Evolutionary conservation across 2,797 vertebrate genomes (phyloP).

Genomic region (Chaetodon trifasciatus): DNA sequence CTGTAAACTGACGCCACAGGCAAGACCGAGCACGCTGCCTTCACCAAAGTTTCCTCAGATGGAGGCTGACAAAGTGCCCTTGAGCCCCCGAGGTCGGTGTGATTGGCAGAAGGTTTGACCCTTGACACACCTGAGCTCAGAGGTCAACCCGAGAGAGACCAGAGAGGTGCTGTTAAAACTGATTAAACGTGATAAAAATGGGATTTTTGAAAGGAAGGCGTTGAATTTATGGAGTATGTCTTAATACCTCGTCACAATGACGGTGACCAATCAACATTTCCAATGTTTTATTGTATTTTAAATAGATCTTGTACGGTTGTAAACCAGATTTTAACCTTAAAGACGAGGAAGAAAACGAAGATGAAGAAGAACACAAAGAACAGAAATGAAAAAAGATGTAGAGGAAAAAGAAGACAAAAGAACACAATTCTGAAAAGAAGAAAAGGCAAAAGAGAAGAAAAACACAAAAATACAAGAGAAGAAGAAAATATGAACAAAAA

Average conservation of each 20-base stretch:
- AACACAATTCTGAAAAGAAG: no score
- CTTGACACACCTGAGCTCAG: conserved; percentile 8
- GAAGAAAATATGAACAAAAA: no score
- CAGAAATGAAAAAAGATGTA: background rate
- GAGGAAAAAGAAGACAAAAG: background rate
- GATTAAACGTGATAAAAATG: no score
- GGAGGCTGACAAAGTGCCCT: conserved; percentile 11
- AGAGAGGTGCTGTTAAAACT: background rate
- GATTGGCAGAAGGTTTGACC: background rate
- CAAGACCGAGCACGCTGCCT: conserved; percentile 61
- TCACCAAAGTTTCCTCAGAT: background rate
- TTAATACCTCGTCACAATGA: background rate
- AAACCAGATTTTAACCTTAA: background rate
- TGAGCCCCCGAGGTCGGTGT: conserved; percentile 17
- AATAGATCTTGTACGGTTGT: no score
- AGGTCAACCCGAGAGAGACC: background rate
- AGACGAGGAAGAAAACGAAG: background rate
- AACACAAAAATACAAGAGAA: no score
- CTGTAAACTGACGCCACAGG: conserved; percentile 63
- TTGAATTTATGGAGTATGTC: background rate
- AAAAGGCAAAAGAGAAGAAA: no score
- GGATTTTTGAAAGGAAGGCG: no score
- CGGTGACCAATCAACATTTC: background rate
- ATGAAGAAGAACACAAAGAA: background rate
- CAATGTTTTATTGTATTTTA: background rate